Percentiles rank a stretch among this genome's conserved stretches.
These are phyloP conservation scores for Daubentonia madagascariensis DNA, from an alignment of 2,113 vertebrate genomes.

Conservation along the genomic window DNA sequence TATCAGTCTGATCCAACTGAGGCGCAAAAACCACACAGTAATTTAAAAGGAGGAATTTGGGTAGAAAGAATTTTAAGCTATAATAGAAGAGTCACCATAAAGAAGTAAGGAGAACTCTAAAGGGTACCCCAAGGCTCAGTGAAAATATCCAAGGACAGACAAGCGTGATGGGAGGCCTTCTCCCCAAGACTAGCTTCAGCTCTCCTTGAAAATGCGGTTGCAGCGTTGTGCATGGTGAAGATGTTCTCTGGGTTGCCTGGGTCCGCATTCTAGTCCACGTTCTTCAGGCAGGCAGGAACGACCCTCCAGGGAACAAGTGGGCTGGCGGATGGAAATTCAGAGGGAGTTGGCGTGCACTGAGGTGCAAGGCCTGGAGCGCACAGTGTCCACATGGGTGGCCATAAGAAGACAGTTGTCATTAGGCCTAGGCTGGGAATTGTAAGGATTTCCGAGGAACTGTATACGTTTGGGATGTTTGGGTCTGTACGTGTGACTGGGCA, in stretches of 20 bases:
- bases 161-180: not conserved
- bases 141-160: not conserved
- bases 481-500: not conserved
- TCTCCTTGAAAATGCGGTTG: not conserved
- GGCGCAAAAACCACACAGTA: not conserved
- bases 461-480: not conserved
- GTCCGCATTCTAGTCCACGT: not conserved
- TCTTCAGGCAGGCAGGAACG: not conserved
- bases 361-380: not conserved
- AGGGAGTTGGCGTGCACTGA: not conserved
- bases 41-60: not conserved
- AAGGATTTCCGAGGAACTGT: not conserved
- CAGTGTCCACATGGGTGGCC: no score
- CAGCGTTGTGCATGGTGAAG: not conserved
- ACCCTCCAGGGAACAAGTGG: not conserved
- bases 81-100: not conserved
- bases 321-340: not conserved
- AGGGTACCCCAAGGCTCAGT: not conserved
- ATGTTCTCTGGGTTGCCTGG: not conserved
- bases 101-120: not conserved
- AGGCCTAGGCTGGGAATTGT: not conserved
- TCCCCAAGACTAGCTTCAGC: not conserved
- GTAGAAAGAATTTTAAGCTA: not conserved
- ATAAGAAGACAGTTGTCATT: not conserved
- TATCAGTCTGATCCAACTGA: not conserved